Base-by-base conservation (phyloP, 1,140 invertebrate genomes). In the Lasaia peninsularis region DNA sequence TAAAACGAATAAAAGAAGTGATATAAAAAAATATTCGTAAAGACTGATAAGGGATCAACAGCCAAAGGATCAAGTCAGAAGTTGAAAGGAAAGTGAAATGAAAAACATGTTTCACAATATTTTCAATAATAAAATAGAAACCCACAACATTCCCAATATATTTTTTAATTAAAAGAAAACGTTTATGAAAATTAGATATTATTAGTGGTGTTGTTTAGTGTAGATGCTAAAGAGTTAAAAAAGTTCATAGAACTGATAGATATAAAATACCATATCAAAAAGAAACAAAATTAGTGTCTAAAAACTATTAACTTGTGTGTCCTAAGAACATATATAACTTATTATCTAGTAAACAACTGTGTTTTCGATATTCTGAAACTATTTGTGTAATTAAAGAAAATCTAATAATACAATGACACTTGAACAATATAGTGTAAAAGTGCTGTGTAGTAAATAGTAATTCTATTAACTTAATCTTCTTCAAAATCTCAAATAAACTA, bases 21-120 rank as follows among this genome's bases (percentile, higher is more conserved):
- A 44, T 44, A 44, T 44, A 14, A 20, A 44, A 20, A 31, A 56
- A 56, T 31, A 60, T 50, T 55, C 33, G 61, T 58, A 51, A 79
- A 79, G 76, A 77, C 74, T 79, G 74, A 75, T 67, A 58, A 60
- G 74, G 74, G 72, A 79, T 64, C 72, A 77, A 78, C 57, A 48
- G 59, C 32, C 51, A 52, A 32, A 28, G 12, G 28, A 33, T 44
- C 53, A 16, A 50, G 40, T 20, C 33, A 51, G 33, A 18, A n/a
- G n/a, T n/a, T 11, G 12, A 52, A 18, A 9, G 20, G 14, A 48
- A 40, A 56, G 50, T 59, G 52, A 49, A 54, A 35, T 20, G 51
- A n/a, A 56, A 44, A 44, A 11, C 16, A 44, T 10, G 1, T 20
- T 11, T 18, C 40, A 28, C 3, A 10, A 4, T 11, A 10, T 44